A percentile compares a stretch with the other conserved stretches of the same genome.
Evolutionary conservation across 2,888 invertebrate genomes (phyloP).

Genomic region (Netelia inedita): DNA sequence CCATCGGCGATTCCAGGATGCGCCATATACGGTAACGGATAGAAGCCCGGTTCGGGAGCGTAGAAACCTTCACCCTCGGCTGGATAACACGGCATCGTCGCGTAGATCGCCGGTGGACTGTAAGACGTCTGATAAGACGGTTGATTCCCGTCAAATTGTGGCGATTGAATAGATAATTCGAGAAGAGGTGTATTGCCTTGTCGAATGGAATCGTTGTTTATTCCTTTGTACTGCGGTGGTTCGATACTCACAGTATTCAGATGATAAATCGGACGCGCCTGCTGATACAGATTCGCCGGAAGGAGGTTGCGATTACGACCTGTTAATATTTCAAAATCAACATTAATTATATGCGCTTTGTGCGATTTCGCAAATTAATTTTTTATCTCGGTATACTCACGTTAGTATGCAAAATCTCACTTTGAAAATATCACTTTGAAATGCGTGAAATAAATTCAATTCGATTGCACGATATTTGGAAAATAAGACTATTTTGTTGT

Average conservation of each 20-base stretch:
- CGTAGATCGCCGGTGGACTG: constrained; percentile 74
- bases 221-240: constrained; percentile 38
- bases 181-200: constrained; percentile 53
- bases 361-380: too few species aligned
- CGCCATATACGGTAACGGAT: constrained; percentile 75
- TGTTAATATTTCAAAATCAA: constrained; percentile 41
- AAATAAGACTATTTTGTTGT: not conserved
- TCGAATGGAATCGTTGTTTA: constrained; percentile 43
- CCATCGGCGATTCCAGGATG: constrained; percentile 74
- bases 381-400: too few species aligned
- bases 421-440: not conserved
- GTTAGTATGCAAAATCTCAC: too few species aligned
- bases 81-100: constrained; percentile 72
- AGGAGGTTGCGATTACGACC: constrained; percentile 70
- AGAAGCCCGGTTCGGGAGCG: constrained; percentile 71
- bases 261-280: constrained; percentile 44
- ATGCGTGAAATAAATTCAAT: not conserved
- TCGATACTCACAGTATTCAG: constrained; percentile 38
- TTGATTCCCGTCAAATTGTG: constrained; percentile 31
- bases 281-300: constrained; percentile 33
- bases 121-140: constrained; percentile 72
- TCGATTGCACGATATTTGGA: not conserved
- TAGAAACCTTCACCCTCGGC: constrained; percentile 75
- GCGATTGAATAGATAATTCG: constrained; percentile 56
- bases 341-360: not conserved